These are phyloP conservation scores for Rhabditoides inermis DNA, from an alignment of 2,888 invertebrate species.

Conservation along the genomic window DNA sequence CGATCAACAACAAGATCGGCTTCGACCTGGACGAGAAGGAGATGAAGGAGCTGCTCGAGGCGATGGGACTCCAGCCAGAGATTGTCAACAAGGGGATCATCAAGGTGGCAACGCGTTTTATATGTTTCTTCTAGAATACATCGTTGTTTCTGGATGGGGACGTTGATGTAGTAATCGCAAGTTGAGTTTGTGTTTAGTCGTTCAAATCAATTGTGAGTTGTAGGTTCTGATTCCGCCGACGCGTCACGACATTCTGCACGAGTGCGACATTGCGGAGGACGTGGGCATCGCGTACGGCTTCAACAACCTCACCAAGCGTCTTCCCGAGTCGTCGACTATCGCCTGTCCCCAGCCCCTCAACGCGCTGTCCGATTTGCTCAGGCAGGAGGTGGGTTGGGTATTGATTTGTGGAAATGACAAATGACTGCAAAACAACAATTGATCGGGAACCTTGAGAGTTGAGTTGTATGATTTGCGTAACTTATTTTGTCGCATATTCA, in stretches of 20 bases:
- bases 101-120: constrained; percentile 7
- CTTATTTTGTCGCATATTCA: too few relatives aligned
- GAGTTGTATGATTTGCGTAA: too few relatives aligned
- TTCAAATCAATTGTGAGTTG: background rate
- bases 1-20: constrained; percentile 51
- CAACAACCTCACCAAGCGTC: constrained; percentile 62
- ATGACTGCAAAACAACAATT: too few relatives aligned
- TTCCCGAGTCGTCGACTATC: constrained; percentile 63
- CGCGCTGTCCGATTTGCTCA: constrained; percentile 80
- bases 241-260: constrained; percentile 87
- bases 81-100: constrained; percentile 35
- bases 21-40: constrained; percentile 35
- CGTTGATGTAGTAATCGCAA: background rate
- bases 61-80: constrained; percentile 55
- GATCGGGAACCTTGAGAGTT: too few relatives aligned
- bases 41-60: constrained; percentile 40
- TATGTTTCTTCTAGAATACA: background rate
- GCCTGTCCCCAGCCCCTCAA: constrained; percentile 70
- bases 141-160: too few relatives aligned
- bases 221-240: constrained; percentile 72
- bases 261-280: constrained; percentile 79
- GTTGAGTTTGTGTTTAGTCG: background rate
- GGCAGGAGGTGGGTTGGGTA: constrained; percentile 73
- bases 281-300: constrained; percentile 56
- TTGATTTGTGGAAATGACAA: too few relatives aligned